Conservation (phyloP, 2,888 invertebrate genomes). For the Drosophila yooni region DNA sequence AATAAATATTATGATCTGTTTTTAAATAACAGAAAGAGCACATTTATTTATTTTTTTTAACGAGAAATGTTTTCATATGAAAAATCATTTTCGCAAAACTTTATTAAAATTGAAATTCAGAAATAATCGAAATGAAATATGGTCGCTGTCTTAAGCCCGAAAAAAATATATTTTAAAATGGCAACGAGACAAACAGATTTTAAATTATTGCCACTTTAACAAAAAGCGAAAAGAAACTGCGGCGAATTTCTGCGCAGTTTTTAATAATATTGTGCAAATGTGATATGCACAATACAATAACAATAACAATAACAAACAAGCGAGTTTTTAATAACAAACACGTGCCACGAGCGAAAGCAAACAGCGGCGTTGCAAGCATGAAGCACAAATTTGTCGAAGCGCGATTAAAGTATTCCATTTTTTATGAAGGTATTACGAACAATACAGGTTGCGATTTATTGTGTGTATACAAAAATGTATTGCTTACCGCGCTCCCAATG, state of each 20-base stretch:
- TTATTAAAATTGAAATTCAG: neutral
- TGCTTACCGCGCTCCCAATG: constrained; percentile 94
- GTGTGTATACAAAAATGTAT: neutral
- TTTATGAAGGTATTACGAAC: constrained; percentile 10
- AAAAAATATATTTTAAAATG: neutral
- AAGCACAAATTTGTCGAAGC: constrained; percentile 10
- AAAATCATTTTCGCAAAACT: neutral
- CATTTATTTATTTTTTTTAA: too few relatives aligned
- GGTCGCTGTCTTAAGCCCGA: neutral
- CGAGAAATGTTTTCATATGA: neutral
- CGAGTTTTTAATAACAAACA: constrained; percentile 68
- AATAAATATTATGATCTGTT: neutral
- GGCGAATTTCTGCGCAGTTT: constrained; percentile 36
- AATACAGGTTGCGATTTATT: neutral
- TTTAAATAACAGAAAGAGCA: neutral
- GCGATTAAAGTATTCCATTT: constrained; percentile 28
- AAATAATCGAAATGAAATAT: neutral
- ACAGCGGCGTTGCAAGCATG: constrained; percentile 22
- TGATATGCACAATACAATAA: constrained; percentile 56
- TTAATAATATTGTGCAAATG: constrained; percentile 61
- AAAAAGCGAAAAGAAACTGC: constrained; percentile 2
- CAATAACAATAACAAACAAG: constrained; percentile 55
- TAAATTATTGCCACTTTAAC: constrained; percentile 4
- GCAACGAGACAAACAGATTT: neutral
- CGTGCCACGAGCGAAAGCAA: constrained; percentile 48